Evolutionary conservation across 2,113 vertebrate genomes (phyloP), one percentile per base, ranked within the genome.

Genomic region (Hippocampus zosterae): DNA sequence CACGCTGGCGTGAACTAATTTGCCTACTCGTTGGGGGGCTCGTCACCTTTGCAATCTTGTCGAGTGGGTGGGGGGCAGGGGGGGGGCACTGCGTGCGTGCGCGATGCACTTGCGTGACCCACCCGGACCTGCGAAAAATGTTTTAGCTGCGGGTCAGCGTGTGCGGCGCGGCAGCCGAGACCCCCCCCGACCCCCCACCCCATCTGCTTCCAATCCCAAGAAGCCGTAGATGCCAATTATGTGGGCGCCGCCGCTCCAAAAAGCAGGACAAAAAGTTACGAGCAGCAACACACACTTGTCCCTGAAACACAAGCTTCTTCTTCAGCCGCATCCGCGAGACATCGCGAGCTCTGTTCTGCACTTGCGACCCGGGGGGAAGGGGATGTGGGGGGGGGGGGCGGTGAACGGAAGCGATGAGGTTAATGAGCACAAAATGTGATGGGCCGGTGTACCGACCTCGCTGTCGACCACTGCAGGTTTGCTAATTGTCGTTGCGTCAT

Each of bases 181-280:
- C 88, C 80, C 80, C 64, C 33, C 33, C 29, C n/a, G n/a, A n/a
- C n/a, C n/a, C n/a, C n/a, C n/a, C 33, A 37, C 33, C 78, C 55
- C 92, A 93, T 92, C 88, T 93, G 92, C 77, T 93, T 91, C 84
- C 82, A 89, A 91, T 93, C 89, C 12, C 2, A 88, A 40, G 81
- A 84, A 72, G 80, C 76, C 85, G 80, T 62, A 85, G 84, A 90
- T 88, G 75, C 85, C 55, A 69, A 84, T 79, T 88, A 85, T 90
- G 88, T 87, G 81, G 88, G 85, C 83, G 60, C 72, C 70, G 84
- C 84, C 80, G 88, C 85, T 15, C 89, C 33, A 6, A 37, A 82
- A 86, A 89, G 85, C 77, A 84, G 81, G 60, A 72, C 83, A 82
- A 88, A 82, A 88, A 84, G 82, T 79, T 87, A 86, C 12, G 81